phyloP scores from a whole-genome alignment of 64 coral and sea anemone genomes.

The Actinia equina region DNA sequence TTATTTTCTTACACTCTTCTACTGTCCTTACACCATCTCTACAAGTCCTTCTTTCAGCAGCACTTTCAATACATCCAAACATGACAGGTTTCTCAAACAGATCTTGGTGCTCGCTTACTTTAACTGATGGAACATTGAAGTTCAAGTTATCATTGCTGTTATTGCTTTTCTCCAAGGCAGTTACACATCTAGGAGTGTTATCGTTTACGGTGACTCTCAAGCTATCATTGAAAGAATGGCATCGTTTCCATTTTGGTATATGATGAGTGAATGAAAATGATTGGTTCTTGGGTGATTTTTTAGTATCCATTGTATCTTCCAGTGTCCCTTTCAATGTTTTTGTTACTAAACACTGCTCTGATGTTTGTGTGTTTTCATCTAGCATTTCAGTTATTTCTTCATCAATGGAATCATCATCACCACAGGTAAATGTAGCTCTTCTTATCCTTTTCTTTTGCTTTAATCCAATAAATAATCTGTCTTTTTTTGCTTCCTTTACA shows the following conservation, averaged over 20 bases:
- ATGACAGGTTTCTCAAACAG: background rate
- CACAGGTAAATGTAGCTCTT: constrained; percentile 11
- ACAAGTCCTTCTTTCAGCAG: background rate
- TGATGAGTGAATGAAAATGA: constrained; percentile 3
- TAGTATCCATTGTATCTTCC: background rate
- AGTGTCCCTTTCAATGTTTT: background rate
- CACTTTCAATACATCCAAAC: background rate
- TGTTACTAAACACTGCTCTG: background rate
- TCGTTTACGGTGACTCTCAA: background rate
- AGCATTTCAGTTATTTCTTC: background rate
- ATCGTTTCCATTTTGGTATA: constrained; percentile 11
- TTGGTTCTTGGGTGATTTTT: background rate
- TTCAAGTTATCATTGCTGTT: background rate
- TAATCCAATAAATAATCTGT: background rate
- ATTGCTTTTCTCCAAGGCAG: background rate
- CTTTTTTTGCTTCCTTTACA: background rate
- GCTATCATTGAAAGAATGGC: constrained; percentile 1
- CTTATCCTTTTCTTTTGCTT: background rate
- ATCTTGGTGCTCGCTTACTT: background rate
- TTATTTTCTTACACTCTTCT: constrained; percentile 39
- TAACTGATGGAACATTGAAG: background rate
- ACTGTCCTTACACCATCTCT: constrained; percentile 14
- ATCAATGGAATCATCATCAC: background rate
- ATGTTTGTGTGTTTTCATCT: background rate
- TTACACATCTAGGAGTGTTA: background rate